Percentiles rank a stretch among this genome's conserved stretches.
phyloP scores from a whole-genome alignment of 1,140 invertebrate species.

The Adelges cooleyi region DNA sequence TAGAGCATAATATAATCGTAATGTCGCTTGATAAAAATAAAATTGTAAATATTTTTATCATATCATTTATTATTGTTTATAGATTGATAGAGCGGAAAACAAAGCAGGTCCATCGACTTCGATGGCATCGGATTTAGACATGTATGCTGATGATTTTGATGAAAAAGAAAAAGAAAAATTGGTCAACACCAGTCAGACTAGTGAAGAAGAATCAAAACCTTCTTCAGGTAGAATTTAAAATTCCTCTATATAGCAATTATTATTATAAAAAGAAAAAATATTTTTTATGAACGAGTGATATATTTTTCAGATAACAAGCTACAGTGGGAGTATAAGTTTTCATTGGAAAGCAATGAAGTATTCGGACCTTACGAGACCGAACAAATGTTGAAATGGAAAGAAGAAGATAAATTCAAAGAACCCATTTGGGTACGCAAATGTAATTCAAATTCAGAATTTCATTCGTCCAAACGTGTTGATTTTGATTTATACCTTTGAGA shows the following conservation, averaged over 20 bases:
- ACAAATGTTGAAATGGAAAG: conserved; percentile 79
- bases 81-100: conserved; percentile 40
- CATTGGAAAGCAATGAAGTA: conserved; percentile 59
- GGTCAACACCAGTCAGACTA: neutral
- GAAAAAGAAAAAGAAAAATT: conserved; percentile 51
- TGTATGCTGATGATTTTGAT: conserved; percentile 90
- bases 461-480: conserved; percentile 78
- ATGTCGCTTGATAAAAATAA: too few species aligned
- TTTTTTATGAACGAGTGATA: too few species aligned
- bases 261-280: too few species aligned
- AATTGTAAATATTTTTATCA: neutral
- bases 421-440: conserved; percentile 75
- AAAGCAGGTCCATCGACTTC: conserved; percentile 37
- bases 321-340: conserved; percentile 87
- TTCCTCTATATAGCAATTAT: too few species aligned
- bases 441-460: conserved; percentile 64
- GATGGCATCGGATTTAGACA: conserved; percentile 54
- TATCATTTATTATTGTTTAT: conserved; percentile 30
- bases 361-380: conserved; percentile 72
- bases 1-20: neutral
- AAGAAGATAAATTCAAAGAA: conserved; percentile 73
- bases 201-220: neutral
- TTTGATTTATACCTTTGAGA: conserved; percentile 73
- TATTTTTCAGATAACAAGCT: conserved; percentile 43
- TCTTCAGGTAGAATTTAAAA: too few species aligned